phyloP scores from a whole-genome alignment of 1,140 invertebrate genomes.

The Ips nitidus region DNA sequence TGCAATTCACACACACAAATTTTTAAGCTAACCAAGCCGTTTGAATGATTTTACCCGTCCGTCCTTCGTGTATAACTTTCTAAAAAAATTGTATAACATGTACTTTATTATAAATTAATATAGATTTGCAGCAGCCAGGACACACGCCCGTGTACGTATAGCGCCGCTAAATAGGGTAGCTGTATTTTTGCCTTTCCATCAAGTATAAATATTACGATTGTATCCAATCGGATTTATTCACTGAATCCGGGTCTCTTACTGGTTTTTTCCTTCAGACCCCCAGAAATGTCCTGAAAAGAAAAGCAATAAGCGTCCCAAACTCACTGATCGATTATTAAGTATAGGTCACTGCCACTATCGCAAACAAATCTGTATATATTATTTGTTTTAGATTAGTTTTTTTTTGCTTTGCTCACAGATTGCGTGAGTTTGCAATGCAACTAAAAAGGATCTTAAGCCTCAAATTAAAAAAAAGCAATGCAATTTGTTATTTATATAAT shows the following conservation, averaged over 20 bases:
- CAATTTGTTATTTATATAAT: conserved; percentile 4
- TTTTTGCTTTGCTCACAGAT: conserved; percentile 45
- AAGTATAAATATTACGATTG: conserved; percentile 37
- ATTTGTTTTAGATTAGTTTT: conserved; percentile 48
- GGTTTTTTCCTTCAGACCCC: not conserved
- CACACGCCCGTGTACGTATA: conserved; percentile 1
- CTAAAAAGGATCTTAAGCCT: not conserved
- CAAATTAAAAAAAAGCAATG: not conserved
- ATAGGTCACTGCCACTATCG: conserved; percentile 48
- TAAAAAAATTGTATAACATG: conserved; percentile 20
- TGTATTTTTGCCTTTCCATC: conserved; percentile 49
- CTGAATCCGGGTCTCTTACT: conserved; percentile 15
- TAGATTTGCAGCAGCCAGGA: conserved; percentile 7
- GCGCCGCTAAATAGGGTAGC: conserved; percentile 35
- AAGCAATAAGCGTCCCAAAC: not conserved
- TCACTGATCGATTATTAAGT: conserved; percentile 29
- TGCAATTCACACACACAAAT: conserved; percentile 6
- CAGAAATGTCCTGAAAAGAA: not conserved
- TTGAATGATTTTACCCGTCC: conserved; percentile 36
- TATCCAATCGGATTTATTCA: conserved; percentile 31
- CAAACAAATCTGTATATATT: conserved; percentile 43
- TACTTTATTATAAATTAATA: conserved; percentile 21
- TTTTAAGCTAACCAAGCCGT: not conserved
- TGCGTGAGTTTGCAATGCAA: conserved; percentile 10
- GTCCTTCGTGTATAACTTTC: conserved; percentile 40